Base-by-base conservation (phyloP, 2,888 invertebrate genomes). In the Acronicta aceris region DNA sequence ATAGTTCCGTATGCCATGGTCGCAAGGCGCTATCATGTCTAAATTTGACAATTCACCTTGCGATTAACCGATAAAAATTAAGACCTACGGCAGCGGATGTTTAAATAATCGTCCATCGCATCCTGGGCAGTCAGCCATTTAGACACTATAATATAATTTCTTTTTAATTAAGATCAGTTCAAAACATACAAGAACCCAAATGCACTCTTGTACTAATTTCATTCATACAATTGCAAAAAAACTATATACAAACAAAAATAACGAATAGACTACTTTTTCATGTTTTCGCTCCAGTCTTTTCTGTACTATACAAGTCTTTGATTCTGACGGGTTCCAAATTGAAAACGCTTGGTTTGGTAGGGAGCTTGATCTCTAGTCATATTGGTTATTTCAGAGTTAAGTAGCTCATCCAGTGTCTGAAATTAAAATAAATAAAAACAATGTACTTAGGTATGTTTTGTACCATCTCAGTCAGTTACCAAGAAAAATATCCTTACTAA, bases 341-440 rank as follows among this genome's bases (percentile, higher is more conserved):
- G 88, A 81, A 84, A 79, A 21, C 75, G 69, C 27, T 74, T 84
- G 12, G 64, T 56, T n/a, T 77, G 81, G 52, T 71, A 77, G 0
- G 71, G 45, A 0, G 85, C 81, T 74, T 75, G 79, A 0, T 83
- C 82, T 13, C 80, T 38, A 38, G 68, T 0, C 76, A 68, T 3
- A 27, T 48, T 0, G 81, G 71, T 49, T 8, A 93, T 93, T 61
- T 93, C 93, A 0, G 81, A 69, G 51, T 83, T 89, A 1, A 92
- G 52, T 0, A 91, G 68, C 54, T 83, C 79, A 13, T 92, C 92
- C 43, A 93, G 57, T 0, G 84, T 83, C 92, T 93, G 84, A n/a
- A 86, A 89, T 30, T 0, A 1, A 45, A 48, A 48, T 7, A 17
- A 33, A 46, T 0, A 8, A 10, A 10, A 10, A 10, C 10, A 30